Percentiles rank a stretch among this genome's conserved stretches.
Evolutionary conservation across 2,113 vertebrate species (phyloP).

Genomic region (Copsychus sechellarum): DNA sequence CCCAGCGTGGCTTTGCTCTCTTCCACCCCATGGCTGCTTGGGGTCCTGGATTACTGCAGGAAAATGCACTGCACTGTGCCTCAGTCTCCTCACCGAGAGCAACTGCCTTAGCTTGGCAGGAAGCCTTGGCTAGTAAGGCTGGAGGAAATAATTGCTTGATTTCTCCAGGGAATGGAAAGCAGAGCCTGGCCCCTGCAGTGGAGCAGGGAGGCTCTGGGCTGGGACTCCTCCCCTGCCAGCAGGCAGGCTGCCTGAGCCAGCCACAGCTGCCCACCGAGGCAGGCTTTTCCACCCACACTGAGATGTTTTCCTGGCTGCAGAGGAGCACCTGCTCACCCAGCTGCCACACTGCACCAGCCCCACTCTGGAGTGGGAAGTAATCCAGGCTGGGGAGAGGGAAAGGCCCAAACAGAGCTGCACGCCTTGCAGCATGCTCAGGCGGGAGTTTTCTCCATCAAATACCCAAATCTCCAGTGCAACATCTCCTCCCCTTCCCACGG

Average conservation of each 20-base stretch:
- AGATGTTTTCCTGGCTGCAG: background rate
- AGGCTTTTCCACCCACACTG: background rate
- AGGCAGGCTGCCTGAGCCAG: background rate
- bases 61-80: background rate
- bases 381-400: background rate
- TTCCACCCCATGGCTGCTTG: background rate
- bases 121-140: background rate
- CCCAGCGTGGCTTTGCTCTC: background rate
- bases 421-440: background rate
- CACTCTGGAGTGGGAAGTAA: background rate
- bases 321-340: constrained; percentile 1
- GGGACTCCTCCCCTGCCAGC: background rate
- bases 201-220: background rate
- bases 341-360: background rate
- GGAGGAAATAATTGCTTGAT: background rate
- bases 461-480: background rate
- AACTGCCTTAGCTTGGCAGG: background rate
- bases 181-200: background rate
- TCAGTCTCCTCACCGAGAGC: background rate
- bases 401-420: background rate
- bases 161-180: background rate
- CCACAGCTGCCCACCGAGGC: background rate
- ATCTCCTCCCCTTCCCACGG: background rate
- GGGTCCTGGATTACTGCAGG: background rate
- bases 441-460: background rate